Percentiles rank a stretch among this genome's conserved stretches.
Conservation (phyloP, 2,113 vertebrate genomes). For the Tetrax tetrax region DNA sequence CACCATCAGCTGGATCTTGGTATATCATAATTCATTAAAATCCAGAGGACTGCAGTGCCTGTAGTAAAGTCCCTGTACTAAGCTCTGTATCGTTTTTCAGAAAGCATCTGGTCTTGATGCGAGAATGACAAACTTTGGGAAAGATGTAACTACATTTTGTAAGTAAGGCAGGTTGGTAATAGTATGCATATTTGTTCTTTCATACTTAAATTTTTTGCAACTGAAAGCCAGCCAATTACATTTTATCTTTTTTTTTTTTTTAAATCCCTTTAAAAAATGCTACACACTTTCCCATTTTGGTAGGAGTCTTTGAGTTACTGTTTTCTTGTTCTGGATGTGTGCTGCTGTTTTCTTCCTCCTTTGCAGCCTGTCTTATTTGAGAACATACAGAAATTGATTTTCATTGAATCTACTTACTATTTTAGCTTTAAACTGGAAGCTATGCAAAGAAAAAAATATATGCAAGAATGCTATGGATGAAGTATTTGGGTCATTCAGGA, state of each 20-base stretch:
- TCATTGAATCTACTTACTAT: background rate
- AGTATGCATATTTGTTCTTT: background rate
- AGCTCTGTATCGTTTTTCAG: no score
- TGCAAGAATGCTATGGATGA: background rate
- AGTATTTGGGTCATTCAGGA: background rate
- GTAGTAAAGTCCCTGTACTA: background rate
- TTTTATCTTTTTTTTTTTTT: background rate
- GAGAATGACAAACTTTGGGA: background rate
- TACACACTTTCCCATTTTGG: background rate
- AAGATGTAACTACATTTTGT: background rate
- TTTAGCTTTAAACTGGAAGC: background rate
- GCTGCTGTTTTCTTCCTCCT: background rate
- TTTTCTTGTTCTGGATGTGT: background rate
- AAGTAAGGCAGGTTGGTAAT: background rate
- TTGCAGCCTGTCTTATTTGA: background rate
- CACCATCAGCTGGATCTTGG: background rate
- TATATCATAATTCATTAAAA: background rate
- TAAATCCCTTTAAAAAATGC: background rate
- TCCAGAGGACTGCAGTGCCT: background rate
- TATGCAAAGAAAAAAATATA: background rate
- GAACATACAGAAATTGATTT: background rate
- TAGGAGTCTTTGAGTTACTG: background rate
- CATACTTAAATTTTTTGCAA: background rate
- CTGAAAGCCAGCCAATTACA: background rate
- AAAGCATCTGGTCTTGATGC: background rate